Evolutionary conservation across 2,888 invertebrate species (phyloP).

Genomic region (Chrysodeixis includens): DNA sequence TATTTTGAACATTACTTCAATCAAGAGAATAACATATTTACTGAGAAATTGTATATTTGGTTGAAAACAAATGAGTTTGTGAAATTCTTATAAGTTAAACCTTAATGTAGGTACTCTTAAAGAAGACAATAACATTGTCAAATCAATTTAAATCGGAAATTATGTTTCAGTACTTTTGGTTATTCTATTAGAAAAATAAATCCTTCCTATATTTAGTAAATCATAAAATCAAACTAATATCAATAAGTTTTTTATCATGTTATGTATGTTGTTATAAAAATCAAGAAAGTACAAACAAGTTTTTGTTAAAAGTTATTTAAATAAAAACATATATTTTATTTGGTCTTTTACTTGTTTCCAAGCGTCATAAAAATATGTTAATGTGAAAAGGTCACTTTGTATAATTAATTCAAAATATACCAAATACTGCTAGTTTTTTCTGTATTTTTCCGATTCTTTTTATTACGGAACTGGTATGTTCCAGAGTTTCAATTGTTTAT

Average conservation of each 20-base stretch:
- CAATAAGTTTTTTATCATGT: neutral
- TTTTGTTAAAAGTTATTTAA: slow-evolving; percentile 6
- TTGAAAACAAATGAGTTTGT: too few relatives aligned
- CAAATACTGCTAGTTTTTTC: neutral
- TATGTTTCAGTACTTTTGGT: neutral
- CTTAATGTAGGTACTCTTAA: too few relatives aligned
- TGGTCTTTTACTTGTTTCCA: neutral
- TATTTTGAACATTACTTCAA: too few relatives aligned
- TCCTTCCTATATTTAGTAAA: slow-evolving; percentile 7
- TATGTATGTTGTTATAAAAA: neutral
- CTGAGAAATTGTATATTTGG: too few relatives aligned
- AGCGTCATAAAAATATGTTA: neutral
- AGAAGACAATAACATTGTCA: too few relatives aligned
- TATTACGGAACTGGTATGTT: neutral
- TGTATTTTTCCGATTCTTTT: neutral
- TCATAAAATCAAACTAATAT: slow-evolving; percentile 23
- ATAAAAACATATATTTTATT: neutral
- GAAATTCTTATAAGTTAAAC: too few relatives aligned
- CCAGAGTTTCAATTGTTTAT: neutral
- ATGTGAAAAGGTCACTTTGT: neutral
- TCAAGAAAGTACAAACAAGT: neutral
- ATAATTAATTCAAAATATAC: too few relatives aligned
- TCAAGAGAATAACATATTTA: too few relatives aligned
- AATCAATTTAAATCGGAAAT: neutral
- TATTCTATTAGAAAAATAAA: neutral